Conservation (phyloP, 1,140 invertebrate genomes). For the Zaprionus tsacasi region DNA sequence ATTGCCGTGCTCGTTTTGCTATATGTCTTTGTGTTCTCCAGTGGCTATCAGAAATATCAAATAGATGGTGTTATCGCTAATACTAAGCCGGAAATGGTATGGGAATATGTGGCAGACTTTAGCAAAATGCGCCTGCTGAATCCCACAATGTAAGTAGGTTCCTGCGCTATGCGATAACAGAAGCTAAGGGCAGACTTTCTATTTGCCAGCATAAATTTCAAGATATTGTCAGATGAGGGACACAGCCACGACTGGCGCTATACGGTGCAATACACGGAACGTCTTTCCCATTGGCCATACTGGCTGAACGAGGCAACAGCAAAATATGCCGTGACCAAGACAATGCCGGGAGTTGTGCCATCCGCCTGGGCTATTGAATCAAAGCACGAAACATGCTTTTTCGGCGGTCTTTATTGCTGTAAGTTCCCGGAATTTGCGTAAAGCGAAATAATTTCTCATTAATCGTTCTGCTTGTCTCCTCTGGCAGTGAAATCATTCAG, state of each 20-base stretch:
- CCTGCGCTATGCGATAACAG: not conserved
- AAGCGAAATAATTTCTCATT: not conserved
- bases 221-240: conserved; percentile 87
- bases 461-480: not conserved
- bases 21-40: conserved; percentile 71
- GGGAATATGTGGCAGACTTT: conserved; percentile 91
- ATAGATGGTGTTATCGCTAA: conserved; percentile 85
- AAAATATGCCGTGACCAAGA: conserved; percentile 86
- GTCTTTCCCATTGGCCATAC: conserved; percentile 87
- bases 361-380: conserved; percentile 86
- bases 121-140: conserved; percentile 89
- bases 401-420: conserved; percentile 86
- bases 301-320: conserved; percentile 86
- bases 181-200: not conserved
- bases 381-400: conserved; percentile 87
- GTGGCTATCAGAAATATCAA: conserved; percentile 74
- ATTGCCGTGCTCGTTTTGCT: conserved; percentile 50
- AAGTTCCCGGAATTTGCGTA: conserved; percentile 72
- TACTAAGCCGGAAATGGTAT: conserved; percentile 86
- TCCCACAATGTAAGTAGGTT: conserved; percentile 88
- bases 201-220: conserved; percentile 86
- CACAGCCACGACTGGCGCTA: conserved; percentile 90
- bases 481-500: conserved; percentile 86
- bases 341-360: conserved; percentile 76
- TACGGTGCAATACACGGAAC: conserved; percentile 88